Base-by-base conservation (phyloP, 2,113 vertebrate species). In the Entosphenus tridentatus region DNA sequence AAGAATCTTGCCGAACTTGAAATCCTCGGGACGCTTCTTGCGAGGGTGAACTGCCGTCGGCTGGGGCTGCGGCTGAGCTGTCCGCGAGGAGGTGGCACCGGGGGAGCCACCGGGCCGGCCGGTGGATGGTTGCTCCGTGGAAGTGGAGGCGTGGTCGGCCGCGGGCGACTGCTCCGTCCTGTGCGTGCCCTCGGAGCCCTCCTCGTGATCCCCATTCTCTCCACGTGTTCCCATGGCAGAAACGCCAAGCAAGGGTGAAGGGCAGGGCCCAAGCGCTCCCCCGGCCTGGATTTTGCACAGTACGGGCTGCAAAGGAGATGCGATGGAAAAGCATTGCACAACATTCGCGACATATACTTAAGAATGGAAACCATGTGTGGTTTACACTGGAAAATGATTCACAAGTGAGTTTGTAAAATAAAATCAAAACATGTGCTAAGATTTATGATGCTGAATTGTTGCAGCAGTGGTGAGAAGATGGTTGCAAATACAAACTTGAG, bases 11-110 rank as follows among this genome's bases (percentile, higher is more conserved):
- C 90, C 89, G 69, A 98, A 93, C 78, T 82, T 89, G 78, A 98
- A 96, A 78, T 98, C 92, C 75, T 96, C 90, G 0, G 88, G 87
- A 74, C 87, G 85, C 78, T 98, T 98, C 78, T 92, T 98, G 72
- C 89, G 87, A 75, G 90, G 87, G 75, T 88, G 91, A 13, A 56
- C 57, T 11, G 57, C 10, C 57, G 70, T 2, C 16, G 81, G 73
- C 56, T 81, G 78, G 67, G 86, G 80, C 73, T 81, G 80, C 67
- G 62, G 62, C n/a, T 21, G 21, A 21, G n/a, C 62, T 39, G 39
- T 39, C 39, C 39, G 39, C 39, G 39, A 39, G 39, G 62, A 21
- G 10, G 62, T 10, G 21, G 62, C 62, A 65, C n/a, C n/a, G 62
- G 62, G 62, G n/a, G 62, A 21, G 10, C n/a, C n/a, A 65, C 62